Conservation (phyloP, 2,888 invertebrate species). For the Empis stercorea region DNA sequence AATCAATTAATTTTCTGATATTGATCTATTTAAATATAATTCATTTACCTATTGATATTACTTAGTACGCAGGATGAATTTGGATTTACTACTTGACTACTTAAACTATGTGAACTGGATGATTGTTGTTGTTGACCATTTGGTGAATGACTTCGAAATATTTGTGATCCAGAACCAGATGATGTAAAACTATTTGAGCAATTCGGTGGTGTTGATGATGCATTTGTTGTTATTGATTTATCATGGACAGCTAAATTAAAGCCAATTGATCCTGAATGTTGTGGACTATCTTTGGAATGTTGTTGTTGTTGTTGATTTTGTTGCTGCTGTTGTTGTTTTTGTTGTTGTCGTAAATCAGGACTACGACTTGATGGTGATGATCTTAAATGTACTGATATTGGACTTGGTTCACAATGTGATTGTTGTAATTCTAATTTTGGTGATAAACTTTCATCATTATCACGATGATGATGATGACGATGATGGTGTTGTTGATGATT, state of each 20-base stretch:
- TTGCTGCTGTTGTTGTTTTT: slow-evolving; percentile 8
- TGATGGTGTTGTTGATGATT: slow-evolving; percentile 13
- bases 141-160: slow-evolving; percentile 24
- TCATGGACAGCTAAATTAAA: slow-evolving; percentile 4
- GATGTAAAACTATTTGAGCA: slow-evolving; percentile 15
- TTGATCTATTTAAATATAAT: not conserved
- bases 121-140: slow-evolving; percentile 16
- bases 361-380: slow-evolving; percentile 5
- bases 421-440: slow-evolving; percentile 9
- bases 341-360: slow-evolving; percentile 11
- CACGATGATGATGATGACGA: slow-evolving; percentile 20
- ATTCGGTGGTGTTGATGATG: slow-evolving; percentile 7
- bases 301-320: slow-evolving; percentile 14
- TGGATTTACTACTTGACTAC: slow-evolving; percentile 22
- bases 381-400: not conserved
- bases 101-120: slow-evolving; percentile 24
- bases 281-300: not conserved
- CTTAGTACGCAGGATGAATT: slow-evolving; percentile 41
- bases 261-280: slow-evolving; percentile 3
- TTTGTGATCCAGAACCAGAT: slow-evolving; percentile 17
- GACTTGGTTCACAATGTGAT: not conserved
- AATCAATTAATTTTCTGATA: no score
- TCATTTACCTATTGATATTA: slow-evolving; percentile 48
- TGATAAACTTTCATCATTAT: slow-evolving; percentile 14
- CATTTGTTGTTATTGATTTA: not conserved